A percentile compares a stretch with the other conserved stretches of the same genome.
phyloP scores from a whole-genome alignment of 2,797 vertebrate genomes.

The Tamandua tetradactyla region DNA sequence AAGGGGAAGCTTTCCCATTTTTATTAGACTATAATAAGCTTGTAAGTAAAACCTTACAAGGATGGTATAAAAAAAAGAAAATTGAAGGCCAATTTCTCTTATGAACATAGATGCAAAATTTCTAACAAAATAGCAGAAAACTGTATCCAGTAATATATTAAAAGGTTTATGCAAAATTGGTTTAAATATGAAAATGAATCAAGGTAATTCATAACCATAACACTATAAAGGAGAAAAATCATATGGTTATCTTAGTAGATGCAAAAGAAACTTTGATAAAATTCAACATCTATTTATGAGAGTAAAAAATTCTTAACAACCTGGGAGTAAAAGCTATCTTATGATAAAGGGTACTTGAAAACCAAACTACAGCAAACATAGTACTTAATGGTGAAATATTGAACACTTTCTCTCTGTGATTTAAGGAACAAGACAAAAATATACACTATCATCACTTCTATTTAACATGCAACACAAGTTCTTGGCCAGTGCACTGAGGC shows the following conservation, averaged over 20 bases:
- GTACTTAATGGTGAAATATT: too few species aligned
- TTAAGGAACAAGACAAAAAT: neutral
- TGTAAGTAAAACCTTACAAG: neutral
- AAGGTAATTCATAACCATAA: neutral
- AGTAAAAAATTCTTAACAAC: neutral
- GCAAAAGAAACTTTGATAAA: neutral
- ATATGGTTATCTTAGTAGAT: neutral
- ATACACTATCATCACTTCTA: neutral
- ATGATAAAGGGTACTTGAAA: neutral
- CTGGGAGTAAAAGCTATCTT: neutral
- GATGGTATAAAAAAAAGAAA: neutral
- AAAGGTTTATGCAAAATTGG: neutral
- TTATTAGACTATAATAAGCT: neutral
- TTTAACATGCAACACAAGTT: neutral
- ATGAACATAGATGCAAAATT: neutral
- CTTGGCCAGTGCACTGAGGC: neutral
- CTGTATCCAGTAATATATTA: neutral
- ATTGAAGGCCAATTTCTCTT: neutral
- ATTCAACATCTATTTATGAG: neutral
- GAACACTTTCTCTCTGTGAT: neutral
- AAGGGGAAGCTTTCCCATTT: neutral
- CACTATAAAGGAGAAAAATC: neutral
- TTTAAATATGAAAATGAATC: neutral
- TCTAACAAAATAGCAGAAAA: neutral
- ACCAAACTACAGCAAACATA: neutral